Evolutionary conservation across 2,888 invertebrate genomes (phyloP), one percentile per base, ranked within the genome.

Genomic region (Ophion ventricosus): DNA sequence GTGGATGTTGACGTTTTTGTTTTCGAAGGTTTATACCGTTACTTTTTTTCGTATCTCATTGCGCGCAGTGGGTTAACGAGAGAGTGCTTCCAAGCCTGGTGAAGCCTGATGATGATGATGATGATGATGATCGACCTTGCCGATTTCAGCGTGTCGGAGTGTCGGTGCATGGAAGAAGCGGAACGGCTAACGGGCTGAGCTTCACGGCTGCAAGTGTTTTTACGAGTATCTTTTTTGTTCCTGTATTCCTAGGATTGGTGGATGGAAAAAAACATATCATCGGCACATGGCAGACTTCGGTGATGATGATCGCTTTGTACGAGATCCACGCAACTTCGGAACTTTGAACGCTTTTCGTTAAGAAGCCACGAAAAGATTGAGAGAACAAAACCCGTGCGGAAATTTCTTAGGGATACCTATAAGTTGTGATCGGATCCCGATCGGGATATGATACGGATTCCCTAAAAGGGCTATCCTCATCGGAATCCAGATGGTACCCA

Each of bases 321-420:
- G 26, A n/a, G n/a, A n/a, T n/a, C n/a, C 20, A n/a, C 49, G 76
- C 49, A 14, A 79, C 83, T 84, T 75, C 74, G 80, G 85, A 74
- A 83, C 81, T 88, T 87, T 87, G 86, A 87, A 83, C 87, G 83
- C 87, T 63, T 83, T 88, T 90, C 88, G 87, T 89, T 88, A 88
- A 66, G 69, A 85, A 86, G 86, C 77, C 82, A 83, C 56, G 82
- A 85, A 85, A 78, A 57, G 74, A 80, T 69, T 54, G 80, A 56
- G 82, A 64, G 67, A 76, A 72, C 80, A 75, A 85, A n/a, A n/a
- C n/a, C n/a, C n/a, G n/a, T n/a, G n/a, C n/a, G n/a, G n/a, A n/a
- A n/a, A n/a, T n/a, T n/a, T n/a, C n/a, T n/a, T n/a, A n/a, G n/a
- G n/a, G n/a, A n/a, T n/a, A n/a, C n/a, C n/a, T n/a, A n/a, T n/a